These are phyloP conservation scores for Trissoscelio sp. DNA, from an alignment of 2,888 invertebrate species.

Conservation along the genomic window DNA sequence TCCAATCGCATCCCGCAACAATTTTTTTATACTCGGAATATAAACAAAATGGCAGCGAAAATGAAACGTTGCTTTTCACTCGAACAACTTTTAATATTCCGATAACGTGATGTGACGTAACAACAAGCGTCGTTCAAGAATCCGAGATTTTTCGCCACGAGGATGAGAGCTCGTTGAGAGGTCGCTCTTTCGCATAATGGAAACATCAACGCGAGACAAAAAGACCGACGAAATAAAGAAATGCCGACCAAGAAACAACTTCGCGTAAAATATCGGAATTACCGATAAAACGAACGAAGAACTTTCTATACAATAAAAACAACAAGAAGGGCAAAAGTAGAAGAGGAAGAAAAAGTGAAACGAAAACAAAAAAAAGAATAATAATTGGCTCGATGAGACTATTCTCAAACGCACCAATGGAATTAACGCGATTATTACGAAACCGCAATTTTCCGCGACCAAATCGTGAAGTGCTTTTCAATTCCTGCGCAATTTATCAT, in stretches of 20 bases:
- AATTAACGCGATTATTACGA: constrained; percentile 17
- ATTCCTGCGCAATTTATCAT: constrained; percentile 9
- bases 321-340: no score
- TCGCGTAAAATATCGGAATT: not conserved
- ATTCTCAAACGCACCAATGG: not conserved
- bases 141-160: not conserved
- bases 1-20: no score
- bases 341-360: not conserved
- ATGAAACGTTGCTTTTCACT: constrained; percentile 9
- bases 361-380: not conserved
- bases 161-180: not conserved
- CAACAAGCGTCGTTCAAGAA: not conserved
- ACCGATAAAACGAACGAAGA: constrained; percentile 24
- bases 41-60: constrained; percentile 8
- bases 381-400: not conserved
- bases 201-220: constrained; percentile 4
- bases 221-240: constrained; percentile 6
- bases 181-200: not conserved
- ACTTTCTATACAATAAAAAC: no score
- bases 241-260: not conserved
- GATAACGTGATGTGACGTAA: constrained; percentile 20
- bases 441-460: constrained; percentile 3
- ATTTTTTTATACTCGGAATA: not conserved
- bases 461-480: constrained; percentile 6
- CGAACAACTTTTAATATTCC: constrained; percentile 21